A percentile compares a stretch with the other conserved stretches of the same genome.
These are phyloP conservation scores for Hippopotamus amphibius DNA, from an alignment of 2,113 vertebrate species.

Conservation along the genomic window DNA sequence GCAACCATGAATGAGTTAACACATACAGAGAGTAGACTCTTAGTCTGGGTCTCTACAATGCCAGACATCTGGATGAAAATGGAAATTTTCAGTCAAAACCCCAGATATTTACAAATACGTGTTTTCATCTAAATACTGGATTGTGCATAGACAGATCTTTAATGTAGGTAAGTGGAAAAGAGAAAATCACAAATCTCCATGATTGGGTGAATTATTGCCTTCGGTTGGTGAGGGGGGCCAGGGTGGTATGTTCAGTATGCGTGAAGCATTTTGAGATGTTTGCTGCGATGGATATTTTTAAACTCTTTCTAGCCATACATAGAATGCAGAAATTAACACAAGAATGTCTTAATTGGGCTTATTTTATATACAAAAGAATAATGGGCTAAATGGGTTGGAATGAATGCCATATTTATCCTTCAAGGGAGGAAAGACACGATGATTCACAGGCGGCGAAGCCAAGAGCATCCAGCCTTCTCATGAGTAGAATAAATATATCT, in stretches of 20 bases:
- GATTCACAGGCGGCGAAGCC: constrained; percentile 87
- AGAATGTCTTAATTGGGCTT: constrained; percentile 88
- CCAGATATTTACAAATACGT: constrained; percentile 65
- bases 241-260: constrained; percentile 80
- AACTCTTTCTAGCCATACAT: constrained; percentile 85
- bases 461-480: constrained; percentile 84
- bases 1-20: background rate
- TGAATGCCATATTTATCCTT: constrained; percentile 89
- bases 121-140: constrained; percentile 69
- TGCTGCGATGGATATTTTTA: constrained; percentile 87
- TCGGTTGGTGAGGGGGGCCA: background rate
- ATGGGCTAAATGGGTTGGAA: constrained; percentile 88
- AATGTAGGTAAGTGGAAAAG: constrained; percentile 70
- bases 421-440: constrained; percentile 86
- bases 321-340: constrained; percentile 88
- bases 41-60: background rate
- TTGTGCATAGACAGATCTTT: constrained; percentile 55
- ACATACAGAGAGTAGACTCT: background rate
- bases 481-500: constrained; percentile 87
- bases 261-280: constrained; percentile 83
- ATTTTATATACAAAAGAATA: constrained; percentile 89
- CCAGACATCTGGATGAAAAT: constrained; percentile 68
- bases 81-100: constrained; percentile 45
- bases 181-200: constrained; percentile 59
- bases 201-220: constrained; percentile 70